Base-by-base conservation (phyloP, 2,797 vertebrate genomes). In the Lates japonicus region DNA sequence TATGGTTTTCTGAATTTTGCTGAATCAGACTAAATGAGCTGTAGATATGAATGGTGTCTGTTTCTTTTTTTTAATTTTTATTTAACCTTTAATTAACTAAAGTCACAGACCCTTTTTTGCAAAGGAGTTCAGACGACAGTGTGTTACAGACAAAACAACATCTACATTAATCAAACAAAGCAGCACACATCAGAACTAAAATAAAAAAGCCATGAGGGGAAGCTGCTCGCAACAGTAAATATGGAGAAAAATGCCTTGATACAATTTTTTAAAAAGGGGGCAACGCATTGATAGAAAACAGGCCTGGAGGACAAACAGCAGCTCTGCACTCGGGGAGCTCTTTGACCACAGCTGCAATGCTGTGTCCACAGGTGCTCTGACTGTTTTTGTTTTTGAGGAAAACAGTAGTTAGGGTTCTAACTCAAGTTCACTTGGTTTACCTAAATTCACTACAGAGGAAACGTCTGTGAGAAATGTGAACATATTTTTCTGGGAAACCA, bases 281-380 rank as follows among this genome's bases (percentile, higher is more conserved):
- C n/a, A 52, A 10, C 25, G 12, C 2, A 11, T 22, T 5, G 2
- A 99, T 64, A 98, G 98, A 76, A 99, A 99, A 90, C 98, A 99
- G 95, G 98, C 98, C 29, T 94, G 98, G 91, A 96, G 98, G 90
- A 99, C 98, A 31, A 99, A 98, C 85, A 98, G 95, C 89, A 98
- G 97, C 90, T 99, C 98, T 1, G 93, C 98, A 5, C 95, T 99
- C 0, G 98, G 98, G 31, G 98, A 99, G 82, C 96, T 99, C 71
- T 99, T 99, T 80, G 98, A 99, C 94, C 98, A 99, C 80, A 98
- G 98, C 84, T 99, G 98, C 31, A 98, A 99, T 73, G 97, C 98
- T 3, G 95, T 99, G 89, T 99, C 98, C 64, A 98, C 97, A 96
- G 98, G 98, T 99, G 95, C 87, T 25, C 25, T 29, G 25, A 1